Evolutionary conservation across 2,888 invertebrate genomes (phyloP).

Genomic region (Chironomus tentans): DNA sequence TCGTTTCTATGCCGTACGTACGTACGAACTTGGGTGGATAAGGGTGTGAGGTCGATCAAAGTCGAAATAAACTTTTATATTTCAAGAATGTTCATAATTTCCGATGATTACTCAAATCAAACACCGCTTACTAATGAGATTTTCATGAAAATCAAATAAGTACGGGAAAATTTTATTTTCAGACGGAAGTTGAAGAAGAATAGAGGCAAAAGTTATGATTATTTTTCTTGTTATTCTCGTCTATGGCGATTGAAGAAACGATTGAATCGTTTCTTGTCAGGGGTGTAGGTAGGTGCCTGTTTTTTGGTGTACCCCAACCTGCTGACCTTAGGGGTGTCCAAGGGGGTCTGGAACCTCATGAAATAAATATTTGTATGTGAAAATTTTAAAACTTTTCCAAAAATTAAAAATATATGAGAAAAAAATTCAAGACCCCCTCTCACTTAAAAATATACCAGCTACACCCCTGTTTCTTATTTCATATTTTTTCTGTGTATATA

Average conservation of each 20-base stretch:
- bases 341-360: too few species aligned
- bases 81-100: constrained; percentile 16
- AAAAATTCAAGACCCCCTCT: too few species aligned
- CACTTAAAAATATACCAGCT: too few species aligned
- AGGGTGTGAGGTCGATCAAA: not conserved
- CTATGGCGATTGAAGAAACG: not conserved
- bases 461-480: not conserved
- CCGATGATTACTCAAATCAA: constrained; percentile 23
- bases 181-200: too few species aligned
- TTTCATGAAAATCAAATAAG: not conserved
- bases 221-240: not conserved
- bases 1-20: not conserved
- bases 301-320: too few species aligned
- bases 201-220: too few species aligned
- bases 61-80: not conserved
- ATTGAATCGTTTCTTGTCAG: not conserved
- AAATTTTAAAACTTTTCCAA: too few species aligned
- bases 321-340: too few species aligned
- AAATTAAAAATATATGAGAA: too few species aligned
- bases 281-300: too few species aligned
- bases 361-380: too few species aligned
- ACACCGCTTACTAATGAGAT: constrained; percentile 21
- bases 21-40: not conserved
- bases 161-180: not conserved
- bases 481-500: too few species aligned